Conservation (phyloP, 2,888 invertebrate genomes). For the Caenorhabditis sulstoni region DNA sequence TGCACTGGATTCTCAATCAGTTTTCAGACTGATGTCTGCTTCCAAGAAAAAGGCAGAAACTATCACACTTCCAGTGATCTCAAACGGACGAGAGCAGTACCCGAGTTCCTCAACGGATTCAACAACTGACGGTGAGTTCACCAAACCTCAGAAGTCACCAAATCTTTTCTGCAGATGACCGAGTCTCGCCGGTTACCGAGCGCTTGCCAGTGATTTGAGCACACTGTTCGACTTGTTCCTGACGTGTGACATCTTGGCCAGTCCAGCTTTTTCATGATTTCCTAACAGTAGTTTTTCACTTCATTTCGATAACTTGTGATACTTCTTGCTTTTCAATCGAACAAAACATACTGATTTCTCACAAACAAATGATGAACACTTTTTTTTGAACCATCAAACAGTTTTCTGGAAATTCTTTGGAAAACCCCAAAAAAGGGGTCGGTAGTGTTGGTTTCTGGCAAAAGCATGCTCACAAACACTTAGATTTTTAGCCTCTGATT, state of each 20-base stretch:
- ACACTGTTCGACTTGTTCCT: not conserved
- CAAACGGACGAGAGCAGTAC: constrained; percentile 48
- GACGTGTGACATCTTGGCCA: too few relatives aligned
- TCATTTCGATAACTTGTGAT: not conserved
- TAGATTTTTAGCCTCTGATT: too few relatives aligned
- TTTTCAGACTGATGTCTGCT: constrained; percentile 29
- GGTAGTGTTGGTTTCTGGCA: too few relatives aligned
- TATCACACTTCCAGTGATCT: constrained; percentile 41
- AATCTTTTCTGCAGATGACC: constrained; percentile 36
- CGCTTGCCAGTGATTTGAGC: constrained; percentile 42
- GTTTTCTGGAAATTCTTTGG: too few relatives aligned
- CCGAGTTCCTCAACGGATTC: constrained; percentile 40
- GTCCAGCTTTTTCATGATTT: too few relatives aligned
- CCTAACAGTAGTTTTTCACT: too few relatives aligned
- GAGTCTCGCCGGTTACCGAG: constrained; percentile 41
- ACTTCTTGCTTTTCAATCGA: not conserved
- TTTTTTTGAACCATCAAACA: constrained; percentile 31
- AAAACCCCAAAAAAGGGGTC: too few relatives aligned
- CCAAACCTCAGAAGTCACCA: too few relatives aligned
- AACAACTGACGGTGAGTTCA: constrained; percentile 30
- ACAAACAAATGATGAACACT: not conserved
- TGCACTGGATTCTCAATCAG: not conserved
- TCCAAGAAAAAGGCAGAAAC: constrained; percentile 33
- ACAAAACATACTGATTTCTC: not conserved
- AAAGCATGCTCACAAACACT: too few relatives aligned